phyloP scores from a whole-genome alignment of 2,797 vertebrate genomes.

The Micrastur ruficollis region DNA sequence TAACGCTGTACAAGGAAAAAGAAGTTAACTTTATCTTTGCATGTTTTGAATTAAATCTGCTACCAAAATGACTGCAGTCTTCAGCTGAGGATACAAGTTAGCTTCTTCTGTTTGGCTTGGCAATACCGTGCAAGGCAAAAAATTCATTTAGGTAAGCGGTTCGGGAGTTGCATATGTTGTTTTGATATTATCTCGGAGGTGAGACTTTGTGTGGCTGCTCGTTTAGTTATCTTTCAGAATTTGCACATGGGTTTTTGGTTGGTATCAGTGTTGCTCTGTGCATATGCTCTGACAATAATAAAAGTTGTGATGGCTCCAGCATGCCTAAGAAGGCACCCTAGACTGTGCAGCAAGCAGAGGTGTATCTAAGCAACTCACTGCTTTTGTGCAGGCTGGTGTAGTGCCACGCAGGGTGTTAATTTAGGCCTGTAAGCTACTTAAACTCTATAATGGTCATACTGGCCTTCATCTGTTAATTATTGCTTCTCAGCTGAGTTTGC shows the following conservation, averaged over 20 bases:
- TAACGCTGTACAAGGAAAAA: not conserved
- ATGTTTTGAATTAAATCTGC: not conserved
- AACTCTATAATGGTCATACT: not conserved
- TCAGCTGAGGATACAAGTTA: not conserved
- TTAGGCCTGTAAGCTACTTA: not conserved
- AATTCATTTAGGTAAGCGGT: not conserved
- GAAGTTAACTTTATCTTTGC: not conserved
- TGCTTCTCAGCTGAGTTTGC: not conserved
- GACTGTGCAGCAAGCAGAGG: not conserved
- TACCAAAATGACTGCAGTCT: not conserved
- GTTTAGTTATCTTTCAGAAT: not conserved
- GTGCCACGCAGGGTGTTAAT: rapidly evolving
- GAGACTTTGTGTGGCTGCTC: not conserved
- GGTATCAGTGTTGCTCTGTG: not conserved
- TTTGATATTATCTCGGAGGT: not conserved
- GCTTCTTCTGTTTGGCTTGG: not conserved
- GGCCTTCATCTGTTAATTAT: not conserved
- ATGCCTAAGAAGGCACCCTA: not conserved
- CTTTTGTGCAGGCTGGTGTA: not conserved
- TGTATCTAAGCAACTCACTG: not conserved
- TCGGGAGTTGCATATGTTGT: not conserved
- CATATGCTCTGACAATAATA: not conserved
- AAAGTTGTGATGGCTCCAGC: not conserved
- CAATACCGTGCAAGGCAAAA: not conserved
- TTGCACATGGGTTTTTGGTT: not conserved